Conservation (phyloP, 2,797 vertebrate genomes). For the Phoebastria nigripes region DNA sequence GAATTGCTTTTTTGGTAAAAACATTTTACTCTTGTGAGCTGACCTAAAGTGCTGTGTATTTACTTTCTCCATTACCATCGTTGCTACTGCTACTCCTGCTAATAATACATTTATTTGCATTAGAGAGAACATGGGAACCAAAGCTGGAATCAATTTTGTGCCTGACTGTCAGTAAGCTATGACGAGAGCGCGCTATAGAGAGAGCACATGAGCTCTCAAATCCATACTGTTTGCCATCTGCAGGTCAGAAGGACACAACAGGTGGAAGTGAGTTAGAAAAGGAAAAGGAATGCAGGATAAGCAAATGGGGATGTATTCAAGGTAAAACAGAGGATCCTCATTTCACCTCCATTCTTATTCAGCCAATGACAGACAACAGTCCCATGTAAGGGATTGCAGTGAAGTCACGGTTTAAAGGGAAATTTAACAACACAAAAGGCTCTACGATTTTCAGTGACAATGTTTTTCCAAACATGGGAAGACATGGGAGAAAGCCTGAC, state of each 20-base stretch:
- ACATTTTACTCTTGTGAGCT: neutral
- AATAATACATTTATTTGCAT: neutral
- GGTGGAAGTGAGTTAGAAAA: neutral
- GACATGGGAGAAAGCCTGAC: neutral
- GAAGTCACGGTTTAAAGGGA: neutral
- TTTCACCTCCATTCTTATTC: neutral
- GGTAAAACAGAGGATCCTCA: neutral
- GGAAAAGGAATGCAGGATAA: neutral
- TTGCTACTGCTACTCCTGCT: neutral
- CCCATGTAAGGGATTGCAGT: neutral
- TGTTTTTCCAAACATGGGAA: neutral
- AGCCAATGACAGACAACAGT: neutral
- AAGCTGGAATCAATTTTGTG: neutral
- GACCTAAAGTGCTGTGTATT: neutral
- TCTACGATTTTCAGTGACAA: neutral
- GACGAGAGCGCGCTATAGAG: neutral
- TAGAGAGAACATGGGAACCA: neutral
- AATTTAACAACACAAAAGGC: neutral
- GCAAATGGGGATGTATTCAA: neutral
- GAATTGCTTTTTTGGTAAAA: neutral
- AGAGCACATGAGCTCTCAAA: neutral
- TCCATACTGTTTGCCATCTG: neutral
- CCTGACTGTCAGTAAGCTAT: neutral
- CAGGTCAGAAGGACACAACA: neutral
- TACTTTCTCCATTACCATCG: neutral